Conservation (phyloP, 1,140 invertebrate species). For the Apis laboriosa region DNA sequence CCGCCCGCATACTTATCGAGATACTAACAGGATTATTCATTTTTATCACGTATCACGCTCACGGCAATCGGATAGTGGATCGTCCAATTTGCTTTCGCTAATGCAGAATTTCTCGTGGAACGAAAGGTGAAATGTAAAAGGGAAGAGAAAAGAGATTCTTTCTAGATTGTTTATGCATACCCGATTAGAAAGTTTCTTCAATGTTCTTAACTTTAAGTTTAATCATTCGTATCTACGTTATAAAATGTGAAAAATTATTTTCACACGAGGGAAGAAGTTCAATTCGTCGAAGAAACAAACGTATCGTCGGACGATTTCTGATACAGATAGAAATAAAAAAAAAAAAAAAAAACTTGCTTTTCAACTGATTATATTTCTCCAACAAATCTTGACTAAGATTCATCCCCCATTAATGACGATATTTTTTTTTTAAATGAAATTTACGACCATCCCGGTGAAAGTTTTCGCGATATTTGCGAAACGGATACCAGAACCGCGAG, state of each 20-base stretch:
- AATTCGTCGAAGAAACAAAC: too few relatives aligned
- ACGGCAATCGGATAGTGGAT: background rate
- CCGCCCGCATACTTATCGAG: background rate
- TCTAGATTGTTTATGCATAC: background rate
- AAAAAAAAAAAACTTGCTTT: too few relatives aligned
- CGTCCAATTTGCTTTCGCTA: background rate
- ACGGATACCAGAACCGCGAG: conserved; percentile 13
- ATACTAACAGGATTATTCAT: background rate
- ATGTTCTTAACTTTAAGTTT: background rate
- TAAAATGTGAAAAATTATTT: too few relatives aligned
- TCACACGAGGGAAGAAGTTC: too few relatives aligned
- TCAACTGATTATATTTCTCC: too few relatives aligned
- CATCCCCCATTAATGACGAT: too few relatives aligned
- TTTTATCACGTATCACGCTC: background rate
- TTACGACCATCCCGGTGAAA: background rate
- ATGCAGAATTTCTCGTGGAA: background rate
- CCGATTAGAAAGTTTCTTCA: background rate
- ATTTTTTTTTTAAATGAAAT: background rate
- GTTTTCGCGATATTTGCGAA: background rate
- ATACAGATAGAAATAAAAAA: too few relatives aligned
- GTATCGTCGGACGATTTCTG: too few relatives aligned
- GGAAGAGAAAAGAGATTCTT: background rate
- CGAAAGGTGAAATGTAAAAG: background rate
- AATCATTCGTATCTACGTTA: too few relatives aligned
- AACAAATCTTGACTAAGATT: too few relatives aligned